Base-by-base conservation (phyloP, 1,140 invertebrate genomes). In the Eubasilissa regina region DNA sequence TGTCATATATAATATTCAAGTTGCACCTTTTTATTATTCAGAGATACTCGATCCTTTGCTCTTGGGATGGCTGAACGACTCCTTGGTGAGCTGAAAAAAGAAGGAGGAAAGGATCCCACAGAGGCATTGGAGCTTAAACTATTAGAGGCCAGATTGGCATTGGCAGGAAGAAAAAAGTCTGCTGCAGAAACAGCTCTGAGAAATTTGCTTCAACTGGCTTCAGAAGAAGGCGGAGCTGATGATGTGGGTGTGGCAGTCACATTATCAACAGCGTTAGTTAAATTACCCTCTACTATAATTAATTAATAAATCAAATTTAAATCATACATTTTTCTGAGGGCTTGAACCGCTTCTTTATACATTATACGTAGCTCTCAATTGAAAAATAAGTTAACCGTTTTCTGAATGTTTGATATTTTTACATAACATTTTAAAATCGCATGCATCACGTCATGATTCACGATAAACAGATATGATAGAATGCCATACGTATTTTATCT, bases 241-340 rank as follows among this genome's bases (percentile, higher is more conserved):
- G 93, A 97, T 87, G 93, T 97, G 9, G 95, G 96, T n/a, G 93
- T 96, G 0, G 93, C 97, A 45, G 91, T 98, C 74, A 97, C 97
- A 0, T 92, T 98, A 79, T 95, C 97, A 12, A 95, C 94, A 60
- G 97, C 95, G 75, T 90, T 68, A 86, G 87, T 85, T 55, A 25
- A 78, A 56, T 74, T 51, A 35, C 58, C 4, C 10, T 1, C 1
- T 51, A n/a, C n/a, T n/a, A n/a, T n/a, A n/a, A n/a, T n/a, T n/a
- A n/a, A n/a, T n/a, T n/a, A n/a, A n/a, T n/a, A n/a, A n/a, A n/a
- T n/a, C n/a, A n/a, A n/a, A n/a, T n/a, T n/a, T n/a, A n/a, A n/a
- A n/a, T n/a, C n/a, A n/a, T n/a, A n/a, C n/a, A n/a, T n/a, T n/a
- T n/a, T n/a, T n/a, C n/a, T n/a, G n/a, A n/a, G n/a, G n/a, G n/a